Percentiles rank a stretch among this genome's conserved stretches.
Conservation (phyloP, 2,888 invertebrate species). For the Periphyllus acericola region DNA sequence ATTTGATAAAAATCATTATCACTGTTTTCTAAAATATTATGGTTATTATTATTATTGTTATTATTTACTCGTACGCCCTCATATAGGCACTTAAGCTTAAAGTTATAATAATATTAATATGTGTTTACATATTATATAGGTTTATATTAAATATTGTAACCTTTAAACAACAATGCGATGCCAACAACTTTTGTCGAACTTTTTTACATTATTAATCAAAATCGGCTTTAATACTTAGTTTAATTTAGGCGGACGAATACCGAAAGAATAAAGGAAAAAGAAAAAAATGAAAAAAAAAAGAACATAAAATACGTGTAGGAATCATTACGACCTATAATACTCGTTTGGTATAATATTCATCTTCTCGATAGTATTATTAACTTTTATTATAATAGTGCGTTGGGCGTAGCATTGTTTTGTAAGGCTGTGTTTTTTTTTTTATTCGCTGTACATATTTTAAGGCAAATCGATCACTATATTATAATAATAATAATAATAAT, state of each 20-base stretch:
- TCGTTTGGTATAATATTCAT: background rate
- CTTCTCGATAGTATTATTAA: slow-evolving; percentile 31
- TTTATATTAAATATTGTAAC: slow-evolving; percentile 8
- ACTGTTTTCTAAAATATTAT: slow-evolving; percentile 47
- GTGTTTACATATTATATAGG: slow-evolving; percentile 19
- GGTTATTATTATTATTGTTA: slow-evolving; percentile 32
- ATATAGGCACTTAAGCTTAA: slow-evolving; percentile 49
- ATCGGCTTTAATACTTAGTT: slow-evolving; percentile 46
- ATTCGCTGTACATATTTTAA: slow-evolving; percentile 38
- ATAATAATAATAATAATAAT: too few relatives aligned
- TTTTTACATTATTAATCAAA: slow-evolving; percentile 36
- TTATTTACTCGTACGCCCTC: slow-evolving; percentile 41
- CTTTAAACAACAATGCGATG: slow-evolving; percentile 35
- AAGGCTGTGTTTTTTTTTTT: slow-evolving; percentile 31
- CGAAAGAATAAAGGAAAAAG: background rate
- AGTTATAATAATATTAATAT: slow-evolving; percentile 15
- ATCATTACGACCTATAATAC: background rate
- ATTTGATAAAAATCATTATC: slow-evolving; percentile 57
- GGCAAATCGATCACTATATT: slow-evolving; percentile 10
- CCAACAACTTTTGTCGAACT: slow-evolving; percentile 11
- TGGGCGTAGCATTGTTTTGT: slow-evolving; percentile 18
- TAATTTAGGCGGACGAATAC: slow-evolving; percentile 19
- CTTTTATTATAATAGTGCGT: slow-evolving; percentile 1
- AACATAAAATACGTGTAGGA: background rate
- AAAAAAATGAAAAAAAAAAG: slow-evolving; percentile 3